A percentile compares a stretch with the other conserved stretches of the same genome.
phyloP scores from a whole-genome alignment of 2,888 invertebrate species.

The Pedicia rivosa region DNA sequence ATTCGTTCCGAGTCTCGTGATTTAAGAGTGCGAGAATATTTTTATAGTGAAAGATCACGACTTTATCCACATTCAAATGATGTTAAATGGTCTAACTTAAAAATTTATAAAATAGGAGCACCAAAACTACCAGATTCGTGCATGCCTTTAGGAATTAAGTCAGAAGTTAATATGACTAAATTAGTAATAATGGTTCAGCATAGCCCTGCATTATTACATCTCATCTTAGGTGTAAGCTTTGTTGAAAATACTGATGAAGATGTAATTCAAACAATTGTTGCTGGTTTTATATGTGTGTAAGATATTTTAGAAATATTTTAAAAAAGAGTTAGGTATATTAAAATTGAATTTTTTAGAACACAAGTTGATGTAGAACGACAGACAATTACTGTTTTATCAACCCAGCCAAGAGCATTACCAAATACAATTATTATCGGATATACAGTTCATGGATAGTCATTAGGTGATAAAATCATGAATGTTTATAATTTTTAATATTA shows the following conservation, averaged over 20 bases:
- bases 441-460: conserved; percentile 91
- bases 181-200: conserved; percentile 68
- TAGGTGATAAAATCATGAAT: no score
- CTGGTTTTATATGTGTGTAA: conserved; percentile 87
- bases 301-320: conserved; percentile 24
- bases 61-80: conserved; percentile 91
- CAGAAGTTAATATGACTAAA: conserved; percentile 79
- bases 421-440: conserved; percentile 74
- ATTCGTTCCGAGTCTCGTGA: conserved; percentile 62
- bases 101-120: conserved; percentile 88
- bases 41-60: conserved; percentile 72
- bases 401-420: conserved; percentile 85
- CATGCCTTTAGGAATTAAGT: conserved; percentile 87
- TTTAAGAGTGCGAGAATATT: conserved; percentile 77
- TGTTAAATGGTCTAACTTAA: conserved; percentile 76
- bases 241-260: conserved; percentile 70
- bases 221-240: conserved; percentile 77
- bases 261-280: conserved; percentile 71
- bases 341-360: conserved; percentile 43
- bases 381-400: conserved; percentile 76
- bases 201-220: conserved; percentile 63
- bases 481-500: no score
- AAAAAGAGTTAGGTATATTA: conserved; percentile 2
- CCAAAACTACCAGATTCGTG: conserved; percentile 88
- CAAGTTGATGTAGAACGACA: conserved; percentile 80